Conservation (phyloP, 2,113 vertebrate species). For the Phalacrocorax aristotelis region DNA sequence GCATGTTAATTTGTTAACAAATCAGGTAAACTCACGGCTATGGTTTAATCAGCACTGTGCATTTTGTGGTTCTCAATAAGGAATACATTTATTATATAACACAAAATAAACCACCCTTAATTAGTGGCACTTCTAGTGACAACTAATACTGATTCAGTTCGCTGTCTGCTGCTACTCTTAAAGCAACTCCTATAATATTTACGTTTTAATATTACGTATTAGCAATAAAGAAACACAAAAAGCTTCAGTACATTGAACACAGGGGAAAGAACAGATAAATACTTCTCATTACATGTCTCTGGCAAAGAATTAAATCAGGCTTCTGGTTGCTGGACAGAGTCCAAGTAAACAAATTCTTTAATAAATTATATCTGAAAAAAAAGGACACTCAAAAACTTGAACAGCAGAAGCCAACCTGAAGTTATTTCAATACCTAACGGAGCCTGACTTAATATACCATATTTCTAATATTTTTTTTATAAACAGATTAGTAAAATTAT, state of each 20-base stretch:
- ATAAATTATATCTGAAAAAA: neutral
- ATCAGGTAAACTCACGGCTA: neutral
- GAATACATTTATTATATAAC: neutral
- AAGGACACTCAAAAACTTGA: neutral
- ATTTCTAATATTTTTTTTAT: neutral
- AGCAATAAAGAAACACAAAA: conserved; percentile 14
- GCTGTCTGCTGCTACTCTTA: neutral
- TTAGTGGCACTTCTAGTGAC: neutral
- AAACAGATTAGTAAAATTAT: neutral
- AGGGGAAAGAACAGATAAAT: neutral
- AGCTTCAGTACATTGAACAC: neutral
- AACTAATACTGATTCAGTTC: neutral
- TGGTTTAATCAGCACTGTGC: neutral
- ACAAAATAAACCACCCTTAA: neutral
- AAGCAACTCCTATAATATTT: conserved; percentile 30
- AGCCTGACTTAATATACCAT: neutral
- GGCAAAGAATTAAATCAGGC: neutral
- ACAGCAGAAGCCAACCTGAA: neutral
- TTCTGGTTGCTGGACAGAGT: neutral
- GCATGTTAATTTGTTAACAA: conserved; percentile 44
- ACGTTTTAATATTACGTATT: neutral
- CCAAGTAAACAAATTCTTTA: neutral
- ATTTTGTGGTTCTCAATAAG: neutral
- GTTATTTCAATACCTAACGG: neutral
- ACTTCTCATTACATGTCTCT: neutral